Conservation (phyloP, 1,140 invertebrate genomes). For the Nephotettix cincticeps region DNA sequence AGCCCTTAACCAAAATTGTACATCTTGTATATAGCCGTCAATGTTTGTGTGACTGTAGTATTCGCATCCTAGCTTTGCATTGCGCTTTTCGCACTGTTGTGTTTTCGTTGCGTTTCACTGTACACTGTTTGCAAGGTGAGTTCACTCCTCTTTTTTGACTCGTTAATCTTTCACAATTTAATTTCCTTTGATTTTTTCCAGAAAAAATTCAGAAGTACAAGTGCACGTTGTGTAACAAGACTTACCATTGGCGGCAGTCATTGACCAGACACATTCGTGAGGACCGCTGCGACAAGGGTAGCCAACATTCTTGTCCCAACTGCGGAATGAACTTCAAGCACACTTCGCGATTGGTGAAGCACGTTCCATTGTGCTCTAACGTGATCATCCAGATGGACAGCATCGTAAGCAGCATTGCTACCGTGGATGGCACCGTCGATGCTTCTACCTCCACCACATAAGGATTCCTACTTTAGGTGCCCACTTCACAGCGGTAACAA, state of each 20-base stretch:
- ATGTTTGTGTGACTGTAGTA: not conserved
- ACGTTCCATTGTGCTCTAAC: constrained; percentile 35
- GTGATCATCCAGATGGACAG: constrained; percentile 15
- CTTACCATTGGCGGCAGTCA: constrained; percentile 44
- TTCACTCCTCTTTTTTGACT: not conserved
- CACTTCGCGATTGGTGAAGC: constrained; percentile 37
- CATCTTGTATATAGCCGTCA: no score
- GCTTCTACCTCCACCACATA: not conserved
- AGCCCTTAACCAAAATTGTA: no score
- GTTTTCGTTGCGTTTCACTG: not conserved
- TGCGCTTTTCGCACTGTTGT: not conserved
- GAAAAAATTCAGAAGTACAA: constrained; percentile 6
- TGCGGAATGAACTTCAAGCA: constrained; percentile 42
- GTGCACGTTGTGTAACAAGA: constrained; percentile 40
- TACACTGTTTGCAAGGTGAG: not conserved
- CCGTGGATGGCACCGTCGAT: not conserved
- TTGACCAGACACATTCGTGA: constrained; percentile 38
- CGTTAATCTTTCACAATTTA: not conserved
- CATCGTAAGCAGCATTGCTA: not conserved
- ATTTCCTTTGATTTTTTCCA: constrained; percentile 8
- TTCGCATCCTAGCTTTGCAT: not conserved
- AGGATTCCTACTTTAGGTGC: not conserved
- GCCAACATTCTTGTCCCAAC: constrained; percentile 25
- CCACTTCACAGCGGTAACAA: no score
- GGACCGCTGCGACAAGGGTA: constrained; percentile 39